Conservation (phyloP, 2,888 invertebrate species). For the Mesorhabditis spiculigera region DNA sequence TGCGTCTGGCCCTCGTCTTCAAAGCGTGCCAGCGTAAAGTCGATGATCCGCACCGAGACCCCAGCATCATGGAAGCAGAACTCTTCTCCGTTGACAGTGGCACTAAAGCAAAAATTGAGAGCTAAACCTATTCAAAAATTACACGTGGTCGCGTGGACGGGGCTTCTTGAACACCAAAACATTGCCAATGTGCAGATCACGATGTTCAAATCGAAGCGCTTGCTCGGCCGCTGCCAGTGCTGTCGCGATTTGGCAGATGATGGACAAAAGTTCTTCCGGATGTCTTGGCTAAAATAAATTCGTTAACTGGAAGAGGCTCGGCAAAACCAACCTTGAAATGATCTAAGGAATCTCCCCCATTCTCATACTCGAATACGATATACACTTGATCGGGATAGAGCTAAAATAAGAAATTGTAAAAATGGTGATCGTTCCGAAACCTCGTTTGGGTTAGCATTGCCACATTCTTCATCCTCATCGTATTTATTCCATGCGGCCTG, state of each 20-base stretch:
- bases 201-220: not conserved
- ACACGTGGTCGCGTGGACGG: not conserved
- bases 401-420: not conserved
- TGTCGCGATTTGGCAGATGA: not conserved
- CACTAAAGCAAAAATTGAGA: not conserved
- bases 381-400: not conserved
- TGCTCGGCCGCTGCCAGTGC: constrained; percentile 6
- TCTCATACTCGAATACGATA: not conserved
- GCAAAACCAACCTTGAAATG: not conserved
- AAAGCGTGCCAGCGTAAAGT: constrained; percentile 1
- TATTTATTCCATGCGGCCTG: not conserved
- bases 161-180: not conserved
- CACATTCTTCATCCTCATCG: not conserved
- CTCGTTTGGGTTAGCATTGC: not conserved
- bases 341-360: constrained; percentile 2
- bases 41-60: not conserved
- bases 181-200: not conserved
- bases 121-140: not conserved
- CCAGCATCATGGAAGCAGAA: not conserved
- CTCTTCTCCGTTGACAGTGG: not conserved
- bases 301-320: not conserved
- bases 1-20: not conserved
- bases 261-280: not conserved
- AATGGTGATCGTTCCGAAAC: not conserved
- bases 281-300: not conserved